Evolutionary conservation across 2,113 vertebrate genomes (phyloP).

Genomic region (Strix aluco): DNA sequence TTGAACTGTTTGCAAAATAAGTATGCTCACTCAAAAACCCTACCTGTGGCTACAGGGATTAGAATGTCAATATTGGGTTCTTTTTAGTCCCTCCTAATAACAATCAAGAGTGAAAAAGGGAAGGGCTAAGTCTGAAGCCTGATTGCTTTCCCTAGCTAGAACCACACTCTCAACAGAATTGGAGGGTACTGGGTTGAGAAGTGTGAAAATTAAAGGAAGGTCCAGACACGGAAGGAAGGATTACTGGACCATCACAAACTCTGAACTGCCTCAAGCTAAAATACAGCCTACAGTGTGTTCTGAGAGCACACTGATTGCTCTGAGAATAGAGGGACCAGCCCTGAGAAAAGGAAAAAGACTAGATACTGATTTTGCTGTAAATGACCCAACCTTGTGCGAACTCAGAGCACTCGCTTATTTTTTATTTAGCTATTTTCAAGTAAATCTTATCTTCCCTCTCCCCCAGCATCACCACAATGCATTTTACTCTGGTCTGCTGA

Average conservation of each 20-base stretch:
- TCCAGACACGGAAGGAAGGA: neutral
- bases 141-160: neutral
- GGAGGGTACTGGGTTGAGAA: neutral
- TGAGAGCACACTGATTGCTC: neutral
- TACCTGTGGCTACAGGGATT: neutral
- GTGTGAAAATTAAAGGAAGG: neutral
- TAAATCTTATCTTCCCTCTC: neutral
- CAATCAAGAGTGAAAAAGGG: neutral
- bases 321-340: neutral
- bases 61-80: rapidly evolving
- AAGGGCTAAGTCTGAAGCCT: neutral
- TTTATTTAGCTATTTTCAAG: neutral
- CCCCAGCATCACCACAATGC: neutral
- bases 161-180: neutral
- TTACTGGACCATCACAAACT: neutral
- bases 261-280: neutral
- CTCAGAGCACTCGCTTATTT: neutral
- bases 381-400: neutral
- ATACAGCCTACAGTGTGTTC: neutral
- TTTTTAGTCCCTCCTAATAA: neutral
- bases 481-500: neutral
- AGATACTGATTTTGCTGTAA: neutral
- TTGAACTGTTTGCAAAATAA: neutral
- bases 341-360: neutral
- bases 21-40: rapidly evolving